A percentile compares a stretch with the other conserved stretches of the same genome.
Evolutionary conservation across 2,113 vertebrate genomes (phyloP).

Genomic region (Leiothrix lutea): DNA sequence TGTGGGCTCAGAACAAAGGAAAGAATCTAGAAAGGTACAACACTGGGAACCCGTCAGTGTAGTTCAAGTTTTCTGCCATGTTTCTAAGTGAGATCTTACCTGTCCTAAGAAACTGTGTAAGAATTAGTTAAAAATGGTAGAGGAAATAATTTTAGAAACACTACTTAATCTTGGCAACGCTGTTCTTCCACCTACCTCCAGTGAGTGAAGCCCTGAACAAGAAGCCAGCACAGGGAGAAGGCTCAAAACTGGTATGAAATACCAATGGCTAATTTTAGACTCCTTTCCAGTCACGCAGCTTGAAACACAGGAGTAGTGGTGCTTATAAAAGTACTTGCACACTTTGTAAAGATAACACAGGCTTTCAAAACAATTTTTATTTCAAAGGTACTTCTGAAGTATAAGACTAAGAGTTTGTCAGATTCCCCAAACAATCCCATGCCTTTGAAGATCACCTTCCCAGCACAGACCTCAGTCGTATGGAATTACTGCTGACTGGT

Average conservation of each 20-base stretch:
- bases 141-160: neutral
- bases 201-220: neutral
- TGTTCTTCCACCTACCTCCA: neutral
- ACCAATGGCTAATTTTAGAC: neutral
- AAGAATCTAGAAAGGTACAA: neutral
- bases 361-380: neutral
- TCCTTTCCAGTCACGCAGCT: neutral
- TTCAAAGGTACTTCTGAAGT: neutral
- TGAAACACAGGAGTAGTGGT: neutral
- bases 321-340: neutral
- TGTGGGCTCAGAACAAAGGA: neutral
- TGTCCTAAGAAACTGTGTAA: neutral
- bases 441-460: neutral
- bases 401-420: neutral
- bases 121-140: neutral
- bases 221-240: neutral
- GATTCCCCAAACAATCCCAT: neutral
- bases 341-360: neutral
- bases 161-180: neutral
- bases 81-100: neutral
- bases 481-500: neutral
- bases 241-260: neutral
- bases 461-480: neutral
- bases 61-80: neutral
- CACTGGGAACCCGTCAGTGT: neutral